A percentile compares a stretch with the other conserved stretches of the same genome.
These are phyloP conservation scores for Xestia xanthographa DNA, from an alignment of 2,888 invertebrate genomes.

Conservation along the genomic window DNA sequence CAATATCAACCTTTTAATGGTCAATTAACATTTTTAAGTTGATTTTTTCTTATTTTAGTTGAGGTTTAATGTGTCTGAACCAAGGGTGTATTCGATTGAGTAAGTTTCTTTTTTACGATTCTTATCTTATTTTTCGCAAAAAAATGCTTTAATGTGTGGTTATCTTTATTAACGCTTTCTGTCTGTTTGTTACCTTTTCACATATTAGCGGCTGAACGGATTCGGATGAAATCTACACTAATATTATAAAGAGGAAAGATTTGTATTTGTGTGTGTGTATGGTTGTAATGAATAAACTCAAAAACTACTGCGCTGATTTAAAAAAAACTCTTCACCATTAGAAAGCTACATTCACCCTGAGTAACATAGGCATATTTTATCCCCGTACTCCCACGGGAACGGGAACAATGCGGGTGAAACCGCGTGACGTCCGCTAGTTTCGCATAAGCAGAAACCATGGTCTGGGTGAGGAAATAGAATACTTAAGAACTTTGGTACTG, in stretches of 20 bases:
- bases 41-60: conserved; percentile 29
- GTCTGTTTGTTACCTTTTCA: background rate
- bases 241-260: too few relatives aligned
- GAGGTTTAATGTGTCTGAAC: conserved; percentile 58
- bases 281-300: too few relatives aligned
- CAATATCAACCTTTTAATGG: background rate
- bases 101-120: conserved; percentile 67
- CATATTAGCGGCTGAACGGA: background rate
- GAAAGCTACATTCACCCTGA: too few relatives aligned
- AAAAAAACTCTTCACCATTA: too few relatives aligned
- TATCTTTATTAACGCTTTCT: background rate
- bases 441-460: background rate
- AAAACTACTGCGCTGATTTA: too few relatives aligned
- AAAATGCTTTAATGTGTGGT: background rate
- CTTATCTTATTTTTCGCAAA: too few relatives aligned
- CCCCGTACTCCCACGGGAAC: too few relatives aligned
- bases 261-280: too few relatives aligned
- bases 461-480: background rate
- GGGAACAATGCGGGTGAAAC: too few relatives aligned
- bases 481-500: background rate
- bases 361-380: too few relatives aligned
- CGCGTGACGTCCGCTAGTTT: too few relatives aligned
- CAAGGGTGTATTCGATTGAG: conserved; percentile 79
- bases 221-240: background rate
- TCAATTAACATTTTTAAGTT: background rate